These are phyloP conservation scores for Phasia obesa DNA, from an alignment of 2,888 invertebrate species.

Conservation along the genomic window DNA sequence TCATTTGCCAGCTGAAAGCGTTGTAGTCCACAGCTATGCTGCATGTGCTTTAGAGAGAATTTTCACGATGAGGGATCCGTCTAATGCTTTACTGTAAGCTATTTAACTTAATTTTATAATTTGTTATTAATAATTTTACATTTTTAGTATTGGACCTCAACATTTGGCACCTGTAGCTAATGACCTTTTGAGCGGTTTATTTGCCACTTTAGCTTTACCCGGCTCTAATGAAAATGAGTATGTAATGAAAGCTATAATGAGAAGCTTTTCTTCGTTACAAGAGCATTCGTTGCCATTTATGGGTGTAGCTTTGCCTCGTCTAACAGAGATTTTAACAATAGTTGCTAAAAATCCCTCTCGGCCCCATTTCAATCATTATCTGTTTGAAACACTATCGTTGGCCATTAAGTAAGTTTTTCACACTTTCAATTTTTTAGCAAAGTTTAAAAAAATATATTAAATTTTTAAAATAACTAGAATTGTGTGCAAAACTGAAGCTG, in stretches of 20 bases:
- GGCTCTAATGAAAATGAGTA: conserved; percentile 97
- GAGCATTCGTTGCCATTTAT: conserved; percentile 91
- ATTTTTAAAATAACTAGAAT: conserved; percentile 83
- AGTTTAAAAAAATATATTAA: not conserved
- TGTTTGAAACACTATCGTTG: conserved; percentile 97
- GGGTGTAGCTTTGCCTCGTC: conserved; percentile 90
- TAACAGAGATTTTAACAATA: conserved; percentile 91
- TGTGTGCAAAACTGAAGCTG: conserved; percentile 91
- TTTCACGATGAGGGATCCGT: conserved; percentile 87
- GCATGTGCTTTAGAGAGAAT: conserved; percentile 96
- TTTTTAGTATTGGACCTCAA: conserved; percentile 84
- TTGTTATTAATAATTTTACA: not conserved
- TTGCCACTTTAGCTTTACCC: conserved; percentile 87
- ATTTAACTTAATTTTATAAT: not conserved
- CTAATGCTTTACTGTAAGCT: conserved; percentile 84
- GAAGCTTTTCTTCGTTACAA: conserved; percentile 91
- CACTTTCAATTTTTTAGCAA: not conserved
- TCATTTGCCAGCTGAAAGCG: conserved; percentile 89
- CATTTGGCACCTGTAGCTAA: conserved; percentile 87
- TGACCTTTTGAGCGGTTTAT: conserved; percentile 89
- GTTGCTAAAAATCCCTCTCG: conserved; percentile 97
- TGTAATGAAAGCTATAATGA: conserved; percentile 98
- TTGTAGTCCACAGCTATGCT: conserved; percentile 97
- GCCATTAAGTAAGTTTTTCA: conserved; percentile 88
- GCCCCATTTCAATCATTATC: conserved; percentile 98